Percentiles rank a stretch among this genome's conserved stretches.
These are phyloP conservation scores for Turdus rufiventris DNA, from an alignment of 2,113 vertebrate species.

Conservation along the genomic window DNA sequence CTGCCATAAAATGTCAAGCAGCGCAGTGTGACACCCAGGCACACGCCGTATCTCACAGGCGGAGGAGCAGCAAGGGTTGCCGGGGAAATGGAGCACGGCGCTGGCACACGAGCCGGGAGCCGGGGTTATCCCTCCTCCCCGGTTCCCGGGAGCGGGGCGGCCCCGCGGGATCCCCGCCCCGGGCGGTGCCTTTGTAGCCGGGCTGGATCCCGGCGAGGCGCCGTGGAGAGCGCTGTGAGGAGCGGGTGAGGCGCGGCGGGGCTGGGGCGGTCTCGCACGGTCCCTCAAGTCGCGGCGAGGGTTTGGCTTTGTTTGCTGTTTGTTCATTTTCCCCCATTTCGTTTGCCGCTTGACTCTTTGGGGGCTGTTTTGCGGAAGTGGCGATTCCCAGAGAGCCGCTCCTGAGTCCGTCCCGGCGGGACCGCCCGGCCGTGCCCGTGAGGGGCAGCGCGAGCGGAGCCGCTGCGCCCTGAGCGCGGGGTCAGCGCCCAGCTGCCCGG, in stretches of 20 bases:
- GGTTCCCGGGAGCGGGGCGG: not conserved
- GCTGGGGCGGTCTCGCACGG: no score
- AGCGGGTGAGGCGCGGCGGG: not conserved
- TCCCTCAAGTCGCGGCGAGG: not conserved
- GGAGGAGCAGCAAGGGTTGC: not conserved
- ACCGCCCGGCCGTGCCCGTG: not conserved
- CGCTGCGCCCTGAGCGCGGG: fast-evolving
- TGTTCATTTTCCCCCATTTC: fast-evolving
- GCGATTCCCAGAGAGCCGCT: not conserved
- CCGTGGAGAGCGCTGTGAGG: not conserved
- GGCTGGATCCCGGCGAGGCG: not conserved
- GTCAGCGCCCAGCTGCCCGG: fast-evolving
- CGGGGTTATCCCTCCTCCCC: fast-evolving
- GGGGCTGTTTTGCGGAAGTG: not conserved
- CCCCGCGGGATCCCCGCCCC: conserved; percentile 6
- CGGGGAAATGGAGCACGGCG: fast-evolving
- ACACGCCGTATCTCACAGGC: fast-evolving
- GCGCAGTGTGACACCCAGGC: fast-evolving
- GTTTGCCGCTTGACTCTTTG: not conserved
- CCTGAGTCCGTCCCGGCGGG: not conserved
- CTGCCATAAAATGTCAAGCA: not conserved
- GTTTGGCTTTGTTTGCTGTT: not conserved
- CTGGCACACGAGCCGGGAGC: fast-evolving
- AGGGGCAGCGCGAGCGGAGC: not conserved
- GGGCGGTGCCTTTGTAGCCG: not conserved